These are phyloP conservation scores for Limnothrissa miodon DNA, from an alignment of 2,113 vertebrate genomes.

Conservation along the genomic window DNA sequence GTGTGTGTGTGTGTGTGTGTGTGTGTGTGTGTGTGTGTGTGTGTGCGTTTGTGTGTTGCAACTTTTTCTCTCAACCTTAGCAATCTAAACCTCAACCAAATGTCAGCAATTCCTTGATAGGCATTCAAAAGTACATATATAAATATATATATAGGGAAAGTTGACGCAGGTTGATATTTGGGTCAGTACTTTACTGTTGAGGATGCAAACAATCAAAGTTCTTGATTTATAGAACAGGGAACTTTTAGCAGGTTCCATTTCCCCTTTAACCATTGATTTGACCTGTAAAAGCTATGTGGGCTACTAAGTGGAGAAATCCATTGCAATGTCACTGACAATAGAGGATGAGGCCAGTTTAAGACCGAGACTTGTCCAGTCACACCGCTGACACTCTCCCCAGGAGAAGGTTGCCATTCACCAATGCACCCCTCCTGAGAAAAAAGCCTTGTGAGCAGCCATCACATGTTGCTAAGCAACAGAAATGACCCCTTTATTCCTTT, in stretches of 20 bases:
- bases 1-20: not conserved
- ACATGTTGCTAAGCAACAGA: conserved; percentile 6
- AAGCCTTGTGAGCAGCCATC: not conserved
- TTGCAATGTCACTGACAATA: not conserved
- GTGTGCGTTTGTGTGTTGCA: not conserved
- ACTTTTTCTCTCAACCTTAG: too few species aligned
- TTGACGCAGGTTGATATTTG: not conserved
- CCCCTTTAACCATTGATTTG: not conserved
- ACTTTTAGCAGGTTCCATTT: not conserved
- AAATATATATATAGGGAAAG: not conserved
- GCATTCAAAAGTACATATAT: not conserved
- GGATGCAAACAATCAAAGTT: not conserved
- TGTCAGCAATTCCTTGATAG: not conserved
- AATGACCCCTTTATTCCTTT: not conserved
- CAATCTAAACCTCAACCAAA: too few species aligned
- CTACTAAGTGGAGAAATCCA: not conserved
- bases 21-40: not conserved
- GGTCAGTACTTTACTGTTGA: not conserved
- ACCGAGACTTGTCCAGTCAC: not conserved
- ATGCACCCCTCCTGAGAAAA: not conserved
- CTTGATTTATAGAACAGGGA: not conserved
- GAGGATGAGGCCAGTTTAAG: not conserved
- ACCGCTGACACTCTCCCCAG: not conserved
- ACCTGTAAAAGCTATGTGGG: not conserved
- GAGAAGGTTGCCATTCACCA: not conserved